These are phyloP conservation scores for Ichneumon xanthorius DNA, from an alignment of 2,888 invertebrate species.

Conservation along the genomic window DNA sequence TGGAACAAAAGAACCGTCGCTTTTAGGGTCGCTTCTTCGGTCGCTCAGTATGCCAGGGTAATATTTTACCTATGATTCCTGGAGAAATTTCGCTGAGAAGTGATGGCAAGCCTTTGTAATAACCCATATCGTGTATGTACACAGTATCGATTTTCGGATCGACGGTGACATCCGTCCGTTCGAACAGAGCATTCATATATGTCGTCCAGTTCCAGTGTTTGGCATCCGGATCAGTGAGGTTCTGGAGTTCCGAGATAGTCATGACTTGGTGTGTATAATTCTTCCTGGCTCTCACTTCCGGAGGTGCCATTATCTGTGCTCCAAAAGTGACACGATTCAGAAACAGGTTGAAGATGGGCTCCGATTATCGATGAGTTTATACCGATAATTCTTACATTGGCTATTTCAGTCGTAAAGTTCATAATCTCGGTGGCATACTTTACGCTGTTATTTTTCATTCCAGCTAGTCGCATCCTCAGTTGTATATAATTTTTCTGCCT, in stretches of 20 bases:
- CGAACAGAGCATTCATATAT: constrained; percentile 87
- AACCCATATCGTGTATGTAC: not conserved
- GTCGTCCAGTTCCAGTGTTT: constrained; percentile 88
- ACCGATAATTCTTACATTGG: constrained; percentile 85
- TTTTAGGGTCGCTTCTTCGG: no score
- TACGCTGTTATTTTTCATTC: constrained; percentile 83
- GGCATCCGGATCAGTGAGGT: constrained; percentile 77
- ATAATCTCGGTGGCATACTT: constrained; percentile 88
- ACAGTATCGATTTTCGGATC: not conserved
- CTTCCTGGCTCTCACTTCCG: constrained; percentile 88
- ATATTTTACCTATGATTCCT: not conserved
- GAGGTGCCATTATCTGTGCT: constrained; percentile 88
- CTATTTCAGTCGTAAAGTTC: constrained; percentile 87
- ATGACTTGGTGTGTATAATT: constrained; percentile 89
- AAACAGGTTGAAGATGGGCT: not conserved
- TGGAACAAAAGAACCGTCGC: no score
- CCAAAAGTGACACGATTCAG: not conserved
- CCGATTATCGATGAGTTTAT: constrained; percentile 77
- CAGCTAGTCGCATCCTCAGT: constrained; percentile 85
- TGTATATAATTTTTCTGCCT: constrained; percentile 88
- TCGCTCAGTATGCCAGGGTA: no score
- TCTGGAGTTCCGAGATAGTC: constrained; percentile 86
- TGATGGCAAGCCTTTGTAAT: not conserved
- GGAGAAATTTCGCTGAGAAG: not conserved
- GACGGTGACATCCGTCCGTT: not conserved